Conservation (phyloP, 30 jellyfish, hydroid and myxozoan species). For the Aurelia aurita region DNA sequence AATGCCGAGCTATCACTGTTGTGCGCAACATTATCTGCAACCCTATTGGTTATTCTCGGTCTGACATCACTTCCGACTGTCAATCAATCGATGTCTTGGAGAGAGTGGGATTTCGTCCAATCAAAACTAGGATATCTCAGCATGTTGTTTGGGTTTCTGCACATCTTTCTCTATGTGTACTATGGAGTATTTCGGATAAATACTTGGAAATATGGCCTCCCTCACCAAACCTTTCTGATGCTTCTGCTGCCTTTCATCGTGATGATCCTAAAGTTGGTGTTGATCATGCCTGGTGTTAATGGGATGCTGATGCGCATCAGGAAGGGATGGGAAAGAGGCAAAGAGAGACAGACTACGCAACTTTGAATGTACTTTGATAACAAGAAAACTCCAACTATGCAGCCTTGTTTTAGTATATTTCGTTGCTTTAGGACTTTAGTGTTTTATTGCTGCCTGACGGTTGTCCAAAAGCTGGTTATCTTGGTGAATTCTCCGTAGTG, state of each 20-base stretch:
- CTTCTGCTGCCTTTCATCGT: conserved; percentile 67
- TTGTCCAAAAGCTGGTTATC: no score
- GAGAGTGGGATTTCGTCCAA: conserved; percentile 89
- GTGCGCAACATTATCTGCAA: conserved; percentile 62
- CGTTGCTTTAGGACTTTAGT: no score
- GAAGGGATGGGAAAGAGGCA: no score
- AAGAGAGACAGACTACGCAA: no score
- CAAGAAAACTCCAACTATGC: no score
- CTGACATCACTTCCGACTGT: conserved; percentile 84
- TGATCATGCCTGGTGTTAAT: conserved; percentile 67
- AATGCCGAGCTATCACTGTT: conserved; percentile 67
- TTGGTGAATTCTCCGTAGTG: no score
- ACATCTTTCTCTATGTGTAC: conserved; percentile 57
- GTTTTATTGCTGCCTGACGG: no score
- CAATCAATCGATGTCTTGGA: conserved; percentile 81
- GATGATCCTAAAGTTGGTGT: conserved; percentile 44
- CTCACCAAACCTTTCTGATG: conserved; percentile 66
- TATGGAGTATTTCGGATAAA: background rate
- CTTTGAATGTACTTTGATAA: no score
- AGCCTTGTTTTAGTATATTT: no score
- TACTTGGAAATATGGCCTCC: conserved; percentile 51
- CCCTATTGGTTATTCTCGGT: conserved; percentile 64
- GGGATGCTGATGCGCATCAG: conserved; percentile 40
- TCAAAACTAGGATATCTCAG: conserved; percentile 65
- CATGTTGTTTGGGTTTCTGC: conserved; percentile 55